A percentile compares a stretch with the other conserved stretches of the same genome.
Conservation (phyloP, 1,140 invertebrate genomes). For the Calephelis nemesis region DNA sequence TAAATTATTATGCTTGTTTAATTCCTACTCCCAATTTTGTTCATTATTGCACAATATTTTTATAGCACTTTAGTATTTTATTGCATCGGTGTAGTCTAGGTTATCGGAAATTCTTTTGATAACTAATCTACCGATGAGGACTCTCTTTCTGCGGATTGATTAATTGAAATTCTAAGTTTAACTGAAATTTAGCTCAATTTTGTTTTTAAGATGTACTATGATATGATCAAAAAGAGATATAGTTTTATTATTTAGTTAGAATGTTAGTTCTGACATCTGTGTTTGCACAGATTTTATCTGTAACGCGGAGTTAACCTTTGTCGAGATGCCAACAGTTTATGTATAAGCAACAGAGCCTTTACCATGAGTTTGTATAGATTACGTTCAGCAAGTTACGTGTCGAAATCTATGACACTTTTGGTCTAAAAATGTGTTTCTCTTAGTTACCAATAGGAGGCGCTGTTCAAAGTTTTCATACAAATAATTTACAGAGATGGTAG, state of each 20-base stretch:
- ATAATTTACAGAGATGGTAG: too few relatives aligned
- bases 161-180: constrained; percentile 21
- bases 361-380: too few relatives aligned
- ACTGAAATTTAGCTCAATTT: background rate
- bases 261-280: background rate
- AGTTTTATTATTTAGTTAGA: constrained; percentile 5
- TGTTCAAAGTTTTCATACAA: too few relatives aligned
- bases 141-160: constrained; percentile 24
- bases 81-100: constrained; percentile 22
- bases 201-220: background rate
- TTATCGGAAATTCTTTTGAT: constrained; percentile 24
- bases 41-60: background rate
- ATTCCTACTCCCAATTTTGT: constrained; percentile 20
- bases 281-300: constrained; percentile 15
- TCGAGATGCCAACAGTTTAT: constrained; percentile 33
- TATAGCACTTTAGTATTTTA: constrained; percentile 11
- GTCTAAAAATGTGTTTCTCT: too few relatives aligned
- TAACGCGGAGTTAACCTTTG: constrained; percentile 36
- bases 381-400: too few relatives aligned
- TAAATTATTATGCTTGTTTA: constrained; percentile 15
- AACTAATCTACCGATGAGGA: constrained; percentile 20
- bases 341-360: constrained; percentile 36
- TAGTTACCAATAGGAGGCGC: too few relatives aligned
- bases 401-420: too few relatives aligned
- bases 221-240: background rate